Percentiles rank a stretch among this genome's conserved stretches.
phyloP scores from a whole-genome alignment of 2,797 vertebrate species.

The Peromyscus eremicus region DNA sequence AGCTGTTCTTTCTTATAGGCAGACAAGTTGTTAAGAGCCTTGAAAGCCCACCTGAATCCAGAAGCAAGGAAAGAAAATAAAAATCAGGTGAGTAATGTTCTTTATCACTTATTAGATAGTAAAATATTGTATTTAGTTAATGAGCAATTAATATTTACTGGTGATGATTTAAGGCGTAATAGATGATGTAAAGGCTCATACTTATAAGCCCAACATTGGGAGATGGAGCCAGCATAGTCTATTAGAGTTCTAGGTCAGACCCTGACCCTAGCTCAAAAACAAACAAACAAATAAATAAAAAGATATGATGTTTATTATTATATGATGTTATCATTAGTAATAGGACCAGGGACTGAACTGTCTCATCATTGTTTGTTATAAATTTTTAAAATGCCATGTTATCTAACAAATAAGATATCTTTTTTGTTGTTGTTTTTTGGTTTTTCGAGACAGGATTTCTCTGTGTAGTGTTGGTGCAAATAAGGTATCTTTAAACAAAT shows the following conservation, averaged over 20 bases:
- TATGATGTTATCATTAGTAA: not conserved
- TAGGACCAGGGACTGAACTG: not conserved
- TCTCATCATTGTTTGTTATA: slow-evolving; percentile 21
- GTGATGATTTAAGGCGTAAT: slow-evolving; percentile 25
- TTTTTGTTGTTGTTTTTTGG: not conserved
- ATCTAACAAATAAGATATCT: not conserved
- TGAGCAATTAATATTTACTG: slow-evolving; percentile 3
- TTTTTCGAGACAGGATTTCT: no score
- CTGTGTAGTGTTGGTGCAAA: not conserved
- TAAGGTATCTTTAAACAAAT: not conserved
- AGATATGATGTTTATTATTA: not conserved
- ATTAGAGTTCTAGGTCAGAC: not conserved
- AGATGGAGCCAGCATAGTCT: not conserved
- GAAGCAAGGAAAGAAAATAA: slow-evolving; percentile 74
- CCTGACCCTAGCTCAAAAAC: not conserved
- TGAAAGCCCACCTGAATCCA: slow-evolving; percentile 90
- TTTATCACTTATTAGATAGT: slow-evolving; percentile 9
- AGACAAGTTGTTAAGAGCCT: slow-evolving; percentile 91
- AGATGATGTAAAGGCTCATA: not conserved
- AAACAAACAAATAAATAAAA: not conserved
- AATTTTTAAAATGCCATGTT: not conserved
- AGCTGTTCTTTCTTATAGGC: slow-evolving; percentile 87
- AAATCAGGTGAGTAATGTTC: slow-evolving; percentile 83
- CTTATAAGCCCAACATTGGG: not conserved
- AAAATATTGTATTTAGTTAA: slow-evolving; percentile 17